These are phyloP conservation scores for Bacillus rossius DNA, from an alignment of 1,140 invertebrate genomes.

Conservation along the genomic window DNA sequence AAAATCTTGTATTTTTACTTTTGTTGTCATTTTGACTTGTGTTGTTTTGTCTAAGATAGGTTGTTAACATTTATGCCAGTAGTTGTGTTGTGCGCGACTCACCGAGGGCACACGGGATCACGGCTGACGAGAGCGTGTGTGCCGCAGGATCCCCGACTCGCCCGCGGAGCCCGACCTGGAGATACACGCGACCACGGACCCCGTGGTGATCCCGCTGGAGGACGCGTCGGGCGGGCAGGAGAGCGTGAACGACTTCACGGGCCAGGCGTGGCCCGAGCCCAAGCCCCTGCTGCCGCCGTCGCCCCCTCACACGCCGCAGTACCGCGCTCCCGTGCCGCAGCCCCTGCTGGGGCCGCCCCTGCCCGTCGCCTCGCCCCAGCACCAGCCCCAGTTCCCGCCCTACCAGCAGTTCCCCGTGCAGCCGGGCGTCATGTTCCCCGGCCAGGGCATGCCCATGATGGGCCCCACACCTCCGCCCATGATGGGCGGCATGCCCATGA, in stretches of 20 bases:
- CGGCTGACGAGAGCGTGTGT: too few relatives aligned
- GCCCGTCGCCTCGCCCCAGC: background rate
- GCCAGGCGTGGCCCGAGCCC: constrained; percentile 74
- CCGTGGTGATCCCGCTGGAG: constrained; percentile 79
- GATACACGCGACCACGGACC: constrained; percentile 63
- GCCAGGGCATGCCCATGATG: background rate
- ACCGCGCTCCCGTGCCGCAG: background rate
- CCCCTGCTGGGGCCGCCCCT: constrained; percentile 9
- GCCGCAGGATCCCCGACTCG: constrained; percentile 74
- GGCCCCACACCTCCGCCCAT: background rate
- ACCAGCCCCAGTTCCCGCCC: constrained; percentile 18
- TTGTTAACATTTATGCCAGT: too few relatives aligned
- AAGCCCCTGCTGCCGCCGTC: constrained; percentile 40
- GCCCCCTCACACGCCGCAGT: constrained; percentile 3
- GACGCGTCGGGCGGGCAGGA: constrained; percentile 77
- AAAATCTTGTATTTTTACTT: too few relatives aligned
- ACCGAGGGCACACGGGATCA: too few relatives aligned
- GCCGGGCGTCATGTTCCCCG: background rate
- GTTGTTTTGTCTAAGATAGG: too few relatives aligned
- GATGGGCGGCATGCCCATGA: too few relatives aligned
- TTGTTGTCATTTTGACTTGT: too few relatives aligned
- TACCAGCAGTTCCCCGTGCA: background rate
- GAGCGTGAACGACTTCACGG: constrained; percentile 67
- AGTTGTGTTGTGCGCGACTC: too few relatives aligned
- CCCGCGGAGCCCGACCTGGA: constrained; percentile 81